Conservation (phyloP, 2,797 vertebrate genomes). For the Petrocephalus sullivani region DNA sequence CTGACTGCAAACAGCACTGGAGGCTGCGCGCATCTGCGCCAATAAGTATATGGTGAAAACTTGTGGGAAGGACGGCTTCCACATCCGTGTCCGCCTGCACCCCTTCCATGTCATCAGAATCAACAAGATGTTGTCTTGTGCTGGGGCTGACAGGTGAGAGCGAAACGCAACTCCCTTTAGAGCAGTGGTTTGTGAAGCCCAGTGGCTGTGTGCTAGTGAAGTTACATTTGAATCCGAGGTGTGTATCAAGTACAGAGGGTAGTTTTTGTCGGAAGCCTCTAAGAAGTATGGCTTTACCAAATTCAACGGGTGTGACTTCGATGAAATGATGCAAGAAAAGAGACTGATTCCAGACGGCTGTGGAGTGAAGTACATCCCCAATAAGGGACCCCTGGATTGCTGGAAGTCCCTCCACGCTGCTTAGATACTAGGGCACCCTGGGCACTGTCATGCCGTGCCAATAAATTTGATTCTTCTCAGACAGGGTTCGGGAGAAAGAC, state of each 20-base stretch:
- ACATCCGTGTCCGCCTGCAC: conserved; percentile 84
- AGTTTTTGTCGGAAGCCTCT: conserved; percentile 29
- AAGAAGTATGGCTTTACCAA: conserved; percentile 95
- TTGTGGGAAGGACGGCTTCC: conserved; percentile 89
- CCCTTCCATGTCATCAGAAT: conserved; percentile 91
- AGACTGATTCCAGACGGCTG: conserved; percentile 82
- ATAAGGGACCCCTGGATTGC: conserved; percentile 71
- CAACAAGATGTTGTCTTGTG: conserved; percentile 95
- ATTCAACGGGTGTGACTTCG: conserved; percentile 78
- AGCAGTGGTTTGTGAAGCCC: background rate
- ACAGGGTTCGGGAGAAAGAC: background rate
- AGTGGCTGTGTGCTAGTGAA: background rate
- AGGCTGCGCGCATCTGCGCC: conserved; percentile 86
- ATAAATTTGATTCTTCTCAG: conserved; percentile 1
- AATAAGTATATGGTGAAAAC: conserved; percentile 98
- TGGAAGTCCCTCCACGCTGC: conserved; percentile 74
- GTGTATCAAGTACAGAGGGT: background rate
- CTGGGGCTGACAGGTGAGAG: conserved; percentile 83
- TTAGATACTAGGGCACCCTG: conserved; percentile 34
- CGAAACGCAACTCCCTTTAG: background rate
- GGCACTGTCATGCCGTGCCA: background rate
- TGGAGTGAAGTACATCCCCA: conserved; percentile 86
- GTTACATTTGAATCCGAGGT: background rate
- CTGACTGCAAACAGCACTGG: conserved; percentile 62
- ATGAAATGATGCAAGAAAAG: conserved; percentile 83